These are phyloP conservation scores for Ips nitidus DNA, from an alignment of 1,140 invertebrate genomes.

Conservation along the genomic window DNA sequence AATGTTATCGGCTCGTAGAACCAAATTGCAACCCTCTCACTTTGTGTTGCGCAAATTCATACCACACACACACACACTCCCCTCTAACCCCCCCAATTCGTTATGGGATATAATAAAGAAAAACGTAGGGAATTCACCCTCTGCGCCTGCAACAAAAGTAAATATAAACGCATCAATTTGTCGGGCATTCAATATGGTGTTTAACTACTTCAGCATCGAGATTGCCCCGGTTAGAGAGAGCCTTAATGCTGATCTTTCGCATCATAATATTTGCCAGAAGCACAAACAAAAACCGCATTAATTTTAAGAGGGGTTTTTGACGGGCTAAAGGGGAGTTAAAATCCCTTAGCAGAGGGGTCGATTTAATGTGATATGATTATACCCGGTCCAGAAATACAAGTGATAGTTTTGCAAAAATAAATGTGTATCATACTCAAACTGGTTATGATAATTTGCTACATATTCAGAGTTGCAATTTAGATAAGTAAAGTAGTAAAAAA, in stretches of 20 bases:
- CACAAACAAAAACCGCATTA: conserved; percentile 44
- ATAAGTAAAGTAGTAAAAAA: conserved; percentile 29
- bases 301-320: conserved; percentile 12
- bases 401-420: too few species aligned
- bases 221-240: conserved; percentile 17
- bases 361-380: too few species aligned
- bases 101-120: conserved; percentile 3
- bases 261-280: conserved; percentile 48
- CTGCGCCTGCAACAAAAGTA: conserved; percentile 22
- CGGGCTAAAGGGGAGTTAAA: background rate
- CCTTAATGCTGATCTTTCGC: conserved; percentile 43
- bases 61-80: background rate
- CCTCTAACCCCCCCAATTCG: background rate
- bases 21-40: too few species aligned
- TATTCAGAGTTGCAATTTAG: conserved; percentile 22
- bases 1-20: too few species aligned
- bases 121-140: background rate
- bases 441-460: too few species aligned
- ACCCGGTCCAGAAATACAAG: too few species aligned
- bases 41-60: too few species aligned
- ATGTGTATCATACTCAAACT: too few species aligned
- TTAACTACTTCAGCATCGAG: conserved; percentile 40
- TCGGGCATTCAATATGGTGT: conserved; percentile 42
- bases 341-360: too few species aligned
- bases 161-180: conserved; percentile 42